Conservation (phyloP, 2,113 vertebrate species). For the Thoracochromis brauschi region DNA sequence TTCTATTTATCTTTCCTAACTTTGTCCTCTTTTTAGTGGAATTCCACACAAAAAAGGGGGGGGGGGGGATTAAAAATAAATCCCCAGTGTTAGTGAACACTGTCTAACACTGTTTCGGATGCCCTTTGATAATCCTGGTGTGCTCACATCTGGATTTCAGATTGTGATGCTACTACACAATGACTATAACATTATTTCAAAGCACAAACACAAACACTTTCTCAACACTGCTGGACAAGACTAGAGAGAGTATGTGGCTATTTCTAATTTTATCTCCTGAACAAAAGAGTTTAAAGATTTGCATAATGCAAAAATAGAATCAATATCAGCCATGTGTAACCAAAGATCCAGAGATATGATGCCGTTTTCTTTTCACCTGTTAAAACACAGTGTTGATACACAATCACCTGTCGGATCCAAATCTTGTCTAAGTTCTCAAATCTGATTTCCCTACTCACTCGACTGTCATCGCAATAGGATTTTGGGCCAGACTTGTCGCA, state of each 20-base stretch:
- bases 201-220: not conserved
- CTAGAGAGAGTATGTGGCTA: slow-evolving; percentile 59
- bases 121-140: slow-evolving; percentile 27
- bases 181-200: not conserved
- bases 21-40: slow-evolving; percentile 64
- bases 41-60: slow-evolving; percentile 57
- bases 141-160: slow-evolving; percentile 40
- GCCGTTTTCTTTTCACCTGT: slow-evolving; percentile 54
- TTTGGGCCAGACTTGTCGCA: not conserved
- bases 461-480: slow-evolving; percentile 12
- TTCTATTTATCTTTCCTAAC: slow-evolving; percentile 72
- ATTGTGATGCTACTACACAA: not conserved
- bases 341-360: slow-evolving; percentile 45
- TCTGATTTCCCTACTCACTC: slow-evolving; percentile 26
- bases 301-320: slow-evolving; percentile 63
- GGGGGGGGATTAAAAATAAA: slow-evolving; percentile 43
- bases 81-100: slow-evolving; percentile 42
- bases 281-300: slow-evolving; percentile 55
- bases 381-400: slow-evolving; percentile 42
- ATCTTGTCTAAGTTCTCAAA: slow-evolving; percentile 11
- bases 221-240: slow-evolving; percentile 4
- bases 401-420: slow-evolving; percentile 27
- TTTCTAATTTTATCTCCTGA: slow-evolving; percentile 48
- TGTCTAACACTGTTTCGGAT: slow-evolving; percentile 12
- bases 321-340: slow-evolving; percentile 41